phyloP scores from a whole-genome alignment of 1,140 invertebrate species.

The Dendrolimus punctatus region DNA sequence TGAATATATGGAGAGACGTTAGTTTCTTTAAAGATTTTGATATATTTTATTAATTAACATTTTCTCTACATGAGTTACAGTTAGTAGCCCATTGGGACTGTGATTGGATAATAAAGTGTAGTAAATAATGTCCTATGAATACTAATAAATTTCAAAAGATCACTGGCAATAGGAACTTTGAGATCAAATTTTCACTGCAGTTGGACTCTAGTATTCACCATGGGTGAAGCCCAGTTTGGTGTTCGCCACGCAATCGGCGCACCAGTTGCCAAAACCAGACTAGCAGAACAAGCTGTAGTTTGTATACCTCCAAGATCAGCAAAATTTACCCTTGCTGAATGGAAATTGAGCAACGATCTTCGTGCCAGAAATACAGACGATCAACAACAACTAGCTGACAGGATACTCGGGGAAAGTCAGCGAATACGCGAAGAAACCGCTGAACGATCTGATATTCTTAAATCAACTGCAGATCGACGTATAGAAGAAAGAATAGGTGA shows the following conservation, averaged over 20 bases:
- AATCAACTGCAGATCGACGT: constrained; percentile 80
- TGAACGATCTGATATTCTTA: constrained; percentile 77
- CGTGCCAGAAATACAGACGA: constrained; percentile 78
- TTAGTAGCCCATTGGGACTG: no score
- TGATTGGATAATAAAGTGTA: no score
- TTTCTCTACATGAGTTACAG: no score
- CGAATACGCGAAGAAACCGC: constrained; percentile 76
- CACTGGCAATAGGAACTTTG: no score
- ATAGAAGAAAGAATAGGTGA: constrained; percentile 86
- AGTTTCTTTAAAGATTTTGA: no score
- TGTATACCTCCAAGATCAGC: constrained; percentile 71
- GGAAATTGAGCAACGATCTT: constrained; percentile 78
- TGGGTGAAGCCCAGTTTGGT: constrained; percentile 56
- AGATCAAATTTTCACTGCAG: no score
- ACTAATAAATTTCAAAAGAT: no score
- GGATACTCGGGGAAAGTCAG: constrained; percentile 76
- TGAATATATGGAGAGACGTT: no score
- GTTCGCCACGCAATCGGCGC: constrained; percentile 52
- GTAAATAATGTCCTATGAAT: no score
- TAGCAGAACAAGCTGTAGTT: constrained; percentile 62
- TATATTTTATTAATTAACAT: no score
- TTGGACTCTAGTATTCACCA: constrained; percentile 21
- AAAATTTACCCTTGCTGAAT: constrained; percentile 80
- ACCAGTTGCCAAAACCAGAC: constrained; percentile 43
- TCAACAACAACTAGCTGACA: constrained; percentile 82